Evolutionary conservation across 2,888 invertebrate genomes (phyloP).

Genomic region (Boloria euphrosyne): DNA sequence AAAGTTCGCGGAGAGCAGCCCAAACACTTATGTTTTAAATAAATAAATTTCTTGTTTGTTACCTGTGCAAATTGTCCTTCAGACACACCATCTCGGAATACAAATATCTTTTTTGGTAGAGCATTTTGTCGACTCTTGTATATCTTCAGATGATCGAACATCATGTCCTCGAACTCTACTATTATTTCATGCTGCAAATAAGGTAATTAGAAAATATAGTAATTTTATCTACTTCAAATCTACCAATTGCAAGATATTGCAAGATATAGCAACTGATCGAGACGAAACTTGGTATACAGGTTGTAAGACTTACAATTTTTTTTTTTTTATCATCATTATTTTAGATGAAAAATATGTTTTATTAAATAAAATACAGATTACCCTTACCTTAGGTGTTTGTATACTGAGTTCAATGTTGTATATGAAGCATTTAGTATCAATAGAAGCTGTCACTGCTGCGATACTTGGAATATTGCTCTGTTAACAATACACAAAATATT

Average conservation of each 20-base stretch:
- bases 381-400: slow-evolving; percentile 84
- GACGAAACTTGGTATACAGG: no score
- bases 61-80: slow-evolving; percentile 91
- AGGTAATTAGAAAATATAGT: background rate
- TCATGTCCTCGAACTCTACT: slow-evolving; percentile 86
- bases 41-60: slow-evolving; percentile 21
- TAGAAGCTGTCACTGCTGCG: slow-evolving; percentile 89
- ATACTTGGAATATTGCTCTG: slow-evolving; percentile 84
- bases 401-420: slow-evolving; percentile 90
- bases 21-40: no score
- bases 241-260: no score
- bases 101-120: slow-evolving; percentile 85
- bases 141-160: slow-evolving; percentile 83
- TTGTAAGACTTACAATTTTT: no score
- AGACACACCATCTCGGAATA: slow-evolving; percentile 93
- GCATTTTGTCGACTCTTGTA: slow-evolving; percentile 74
- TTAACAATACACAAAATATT: slow-evolving; percentile 11
- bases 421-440: slow-evolving; percentile 84
- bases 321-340: no score
- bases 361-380: background rate
- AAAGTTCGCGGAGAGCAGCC: no score
- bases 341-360: background rate
- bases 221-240: no score
- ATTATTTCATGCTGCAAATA: slow-evolving; percentile 86
- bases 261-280: no score